These are phyloP conservation scores for Anguilla japonica DNA, from an alignment of 2,113 vertebrate species.

Conservation along the genomic window DNA sequence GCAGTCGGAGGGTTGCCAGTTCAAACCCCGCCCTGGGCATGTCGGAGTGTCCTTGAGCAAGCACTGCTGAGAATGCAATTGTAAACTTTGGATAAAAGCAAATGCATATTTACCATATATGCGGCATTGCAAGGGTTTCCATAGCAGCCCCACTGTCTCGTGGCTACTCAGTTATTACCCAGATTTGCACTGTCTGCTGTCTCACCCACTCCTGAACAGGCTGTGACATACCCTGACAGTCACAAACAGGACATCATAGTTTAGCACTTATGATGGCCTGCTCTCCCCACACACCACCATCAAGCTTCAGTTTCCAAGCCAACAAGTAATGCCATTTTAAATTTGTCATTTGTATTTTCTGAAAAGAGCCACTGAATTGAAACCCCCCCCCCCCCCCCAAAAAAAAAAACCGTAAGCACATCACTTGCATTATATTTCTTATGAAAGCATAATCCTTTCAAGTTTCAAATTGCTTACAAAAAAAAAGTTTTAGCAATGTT, in stretches of 20 bases:
- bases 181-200: slow-evolving; percentile 10
- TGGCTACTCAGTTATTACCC: slow-evolving; percentile 11
- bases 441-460: background rate
- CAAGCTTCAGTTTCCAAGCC: background rate
- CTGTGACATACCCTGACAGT: background rate
- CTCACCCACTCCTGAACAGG: background rate
- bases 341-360: background rate
- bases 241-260: background rate
- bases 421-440: background rate
- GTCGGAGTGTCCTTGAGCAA: too few relatives aligned
- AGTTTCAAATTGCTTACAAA: too few relatives aligned
- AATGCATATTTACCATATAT: too few relatives aligned
- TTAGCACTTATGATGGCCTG: background rate
- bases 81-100: too few relatives aligned
- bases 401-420: background rate
- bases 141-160: slow-evolving; percentile 15
- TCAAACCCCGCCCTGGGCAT: too few relatives aligned
- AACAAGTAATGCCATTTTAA: background rate
- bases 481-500: too few relatives aligned
- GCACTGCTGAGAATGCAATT: too few relatives aligned
- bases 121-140: background rate
- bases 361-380: background rate
- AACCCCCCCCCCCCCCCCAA: background rate
- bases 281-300: background rate
- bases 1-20: too few relatives aligned